phyloP scores from a whole-genome alignment of 2,113 vertebrate species.

The Elaphurus davidianus region DNA sequence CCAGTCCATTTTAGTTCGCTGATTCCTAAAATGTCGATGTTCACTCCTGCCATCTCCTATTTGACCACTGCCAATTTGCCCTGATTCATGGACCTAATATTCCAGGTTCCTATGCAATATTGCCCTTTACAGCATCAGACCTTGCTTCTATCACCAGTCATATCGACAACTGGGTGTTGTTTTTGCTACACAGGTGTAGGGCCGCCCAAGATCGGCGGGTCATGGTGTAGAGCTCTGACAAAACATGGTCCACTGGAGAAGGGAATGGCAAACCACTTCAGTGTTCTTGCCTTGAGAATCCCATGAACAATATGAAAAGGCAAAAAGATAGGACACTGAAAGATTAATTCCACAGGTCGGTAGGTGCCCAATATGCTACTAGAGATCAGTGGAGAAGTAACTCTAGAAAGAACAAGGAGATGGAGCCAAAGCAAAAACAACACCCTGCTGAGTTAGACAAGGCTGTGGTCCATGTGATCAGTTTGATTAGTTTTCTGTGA shows the following conservation, averaged over 20 bases:
- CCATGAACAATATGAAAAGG: neutral
- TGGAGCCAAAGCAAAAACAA: neutral
- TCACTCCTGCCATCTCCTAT: neutral
- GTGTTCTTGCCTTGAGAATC: neutral
- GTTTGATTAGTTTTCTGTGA: neutral
- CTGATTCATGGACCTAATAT: neutral
- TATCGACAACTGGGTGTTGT: neutral
- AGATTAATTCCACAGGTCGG: neutral
- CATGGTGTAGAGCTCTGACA: neutral
- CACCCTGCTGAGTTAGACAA: neutral
- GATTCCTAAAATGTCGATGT: neutral
- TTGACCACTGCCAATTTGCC: neutral
- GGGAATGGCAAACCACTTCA: neutral
- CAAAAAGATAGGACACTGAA: neutral
- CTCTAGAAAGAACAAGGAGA: neutral
- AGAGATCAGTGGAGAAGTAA: neutral
- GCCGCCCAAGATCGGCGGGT: fast-evolving
- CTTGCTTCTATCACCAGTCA: neutral
- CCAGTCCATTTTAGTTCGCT: neutral
- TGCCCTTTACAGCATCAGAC: neutral
- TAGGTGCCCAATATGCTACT: neutral
- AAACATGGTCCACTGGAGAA: neutral
- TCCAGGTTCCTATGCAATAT: neutral
- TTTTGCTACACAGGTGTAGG: neutral
- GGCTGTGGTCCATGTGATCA: neutral